Base-by-base conservation (phyloP, 2,888 invertebrate species). In the Philaethria dido region DNA sequence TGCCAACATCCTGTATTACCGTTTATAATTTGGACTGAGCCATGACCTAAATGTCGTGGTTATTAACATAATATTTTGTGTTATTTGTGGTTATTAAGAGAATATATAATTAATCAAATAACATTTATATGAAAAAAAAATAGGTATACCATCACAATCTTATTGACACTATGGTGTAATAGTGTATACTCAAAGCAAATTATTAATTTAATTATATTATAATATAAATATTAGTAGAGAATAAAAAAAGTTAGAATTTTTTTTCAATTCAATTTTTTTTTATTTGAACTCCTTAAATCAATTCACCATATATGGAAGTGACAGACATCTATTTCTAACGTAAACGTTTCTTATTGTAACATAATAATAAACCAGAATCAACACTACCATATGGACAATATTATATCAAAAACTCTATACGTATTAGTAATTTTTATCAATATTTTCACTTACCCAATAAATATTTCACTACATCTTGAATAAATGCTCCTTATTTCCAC, bases 1-100 rank as follows among this genome's bases (percentile, higher is more conserved):
- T 66, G 55, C 66, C 54, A 62, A 69, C 69, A 69, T 69, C 69
- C 66, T 66, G 62, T 47, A 65, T 69, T 59, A 65, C 44, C 39
- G 44, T 65, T 60, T 62, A 45, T 64, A 48, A 50, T 62, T 63
- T 57, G 39, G 59, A 47, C 20, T 39, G 36, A 36, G 50, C 68
- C 64, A 25, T 69, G 69, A 62, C 66, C 69, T 66, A 42, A 62
- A 69, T 69, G 29, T 44, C 45, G 13, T 60, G 13, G 18, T 45
- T 29, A 54, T 39, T 16, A 16, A 13, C 50, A 47, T 6, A 54
- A 33, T 36, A 39, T 50, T n/a, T n/a, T n/a, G n/a, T n/a, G n/a
- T n/a, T n/a, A n/a, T n/a, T n/a, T n/a, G n/a, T n/a, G n/a, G n/a
- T n/a, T n/a, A n/a, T n/a, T n/a, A n/a, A n/a, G n/a, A n/a, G n/a